Evolutionary conservation across 2,888 invertebrate genomes (phyloP).

Genomic region (Limnephilus marmoratus): DNA sequence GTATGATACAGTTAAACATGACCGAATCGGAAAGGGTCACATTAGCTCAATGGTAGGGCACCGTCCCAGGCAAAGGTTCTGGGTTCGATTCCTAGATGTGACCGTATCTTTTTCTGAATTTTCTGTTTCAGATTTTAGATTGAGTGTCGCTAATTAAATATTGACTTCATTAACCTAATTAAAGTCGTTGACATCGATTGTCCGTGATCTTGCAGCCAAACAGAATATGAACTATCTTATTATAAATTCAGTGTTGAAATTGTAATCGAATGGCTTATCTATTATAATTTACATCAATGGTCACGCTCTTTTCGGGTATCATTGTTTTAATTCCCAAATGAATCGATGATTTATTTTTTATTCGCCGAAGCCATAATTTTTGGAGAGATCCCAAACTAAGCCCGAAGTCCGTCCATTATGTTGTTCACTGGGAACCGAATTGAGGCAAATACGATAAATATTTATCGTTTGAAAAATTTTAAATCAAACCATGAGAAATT

Average conservation of each 20-base stretch:
- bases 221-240: no score
- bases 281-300: neutral
- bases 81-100: no score
- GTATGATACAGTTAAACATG: no score
- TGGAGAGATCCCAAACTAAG: slow-evolving; percentile 10
- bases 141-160: no score
- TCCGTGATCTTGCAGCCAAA: no score
- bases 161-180: no score
- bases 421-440: neutral
- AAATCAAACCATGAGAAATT: neutral
- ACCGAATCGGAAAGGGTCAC: no score
- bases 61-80: no score
- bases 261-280: neutral
- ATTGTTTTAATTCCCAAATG: slow-evolving; percentile 41
- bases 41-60: no score
- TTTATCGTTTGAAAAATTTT: neutral
- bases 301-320: neutral
- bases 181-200: no score
- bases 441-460: neutral
- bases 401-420: neutral
- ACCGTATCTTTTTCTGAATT: no score
- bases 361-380: slow-evolving; percentile 6
- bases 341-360: slow-evolving; percentile 46
- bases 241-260: neutral
- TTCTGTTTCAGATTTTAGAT: no score